phyloP scores from a whole-genome alignment of 37 sponge, comb jelly and placozoan species.

The Ephydatia muelleri region DNA sequence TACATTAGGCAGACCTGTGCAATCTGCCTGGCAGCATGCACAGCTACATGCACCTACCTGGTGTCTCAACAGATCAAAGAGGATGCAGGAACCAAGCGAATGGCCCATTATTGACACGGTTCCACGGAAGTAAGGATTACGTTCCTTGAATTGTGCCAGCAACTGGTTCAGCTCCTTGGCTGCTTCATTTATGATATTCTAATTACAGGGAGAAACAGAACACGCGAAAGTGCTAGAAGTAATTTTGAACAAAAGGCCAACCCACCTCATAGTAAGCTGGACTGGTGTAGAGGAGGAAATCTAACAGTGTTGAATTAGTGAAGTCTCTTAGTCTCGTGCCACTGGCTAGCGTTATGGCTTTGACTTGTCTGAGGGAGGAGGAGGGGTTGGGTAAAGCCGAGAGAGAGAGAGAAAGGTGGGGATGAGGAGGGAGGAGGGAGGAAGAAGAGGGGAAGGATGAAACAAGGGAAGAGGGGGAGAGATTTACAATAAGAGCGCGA shows the following conservation, averaged over 20 bases:
- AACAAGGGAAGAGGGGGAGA: background rate
- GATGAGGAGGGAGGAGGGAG: slow-evolving; percentile 1
- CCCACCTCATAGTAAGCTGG: slow-evolving; percentile 84
- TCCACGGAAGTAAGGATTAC: slow-evolving; percentile 88
- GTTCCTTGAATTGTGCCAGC: slow-evolving; percentile 63
- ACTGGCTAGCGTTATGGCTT: slow-evolving; percentile 77
- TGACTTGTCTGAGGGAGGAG: slow-evolving; percentile 43
- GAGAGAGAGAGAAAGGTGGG: too few species aligned
- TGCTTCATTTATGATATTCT: slow-evolving; percentile 88
- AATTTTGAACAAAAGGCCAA: background rate
- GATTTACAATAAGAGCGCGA: too few species aligned
- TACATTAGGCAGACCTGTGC: too few species aligned
- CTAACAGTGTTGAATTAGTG: slow-evolving; percentile 85
- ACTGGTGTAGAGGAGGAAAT: slow-evolving; percentile 96
- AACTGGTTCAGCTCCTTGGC: slow-evolving; percentile 92
- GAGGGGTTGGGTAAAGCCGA: too few species aligned
- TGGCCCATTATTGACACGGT: slow-evolving; percentile 93
- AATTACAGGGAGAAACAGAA: background rate
- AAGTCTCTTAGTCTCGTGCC: slow-evolving; percentile 87
- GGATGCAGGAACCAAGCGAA: slow-evolving; percentile 91
- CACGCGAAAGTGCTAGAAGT: background rate
- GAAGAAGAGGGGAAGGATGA: background rate
- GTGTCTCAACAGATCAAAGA: slow-evolving; percentile 88
- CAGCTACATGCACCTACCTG: too few species aligned
- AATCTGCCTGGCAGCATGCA: too few species aligned